Evolutionary conservation across 2,113 vertebrate genomes (phyloP).

Genomic region (Brienomyrus longianalis): DNA sequence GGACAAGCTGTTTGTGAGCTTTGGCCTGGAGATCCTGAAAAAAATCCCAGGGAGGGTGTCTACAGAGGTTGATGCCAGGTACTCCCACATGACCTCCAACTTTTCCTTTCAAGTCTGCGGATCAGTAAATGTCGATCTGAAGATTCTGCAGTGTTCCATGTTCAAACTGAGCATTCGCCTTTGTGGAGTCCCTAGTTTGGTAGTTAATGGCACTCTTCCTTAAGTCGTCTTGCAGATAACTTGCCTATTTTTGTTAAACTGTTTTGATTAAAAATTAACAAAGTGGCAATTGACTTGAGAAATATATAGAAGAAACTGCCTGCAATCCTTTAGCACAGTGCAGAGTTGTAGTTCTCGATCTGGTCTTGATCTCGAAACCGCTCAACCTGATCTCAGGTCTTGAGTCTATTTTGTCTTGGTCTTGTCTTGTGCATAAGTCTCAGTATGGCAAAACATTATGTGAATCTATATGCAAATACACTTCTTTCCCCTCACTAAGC

Average conservation of each 20-base stretch:
- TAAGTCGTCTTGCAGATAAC: background rate
- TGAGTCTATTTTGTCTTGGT: too few relatives aligned
- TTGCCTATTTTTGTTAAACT: background rate
- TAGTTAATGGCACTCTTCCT: background rate
- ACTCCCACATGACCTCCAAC: background rate
- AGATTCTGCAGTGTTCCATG: background rate
- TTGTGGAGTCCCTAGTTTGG: background rate
- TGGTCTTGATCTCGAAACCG: too few relatives aligned
- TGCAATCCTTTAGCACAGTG: background rate
- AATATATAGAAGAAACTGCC: background rate
- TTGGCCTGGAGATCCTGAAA: conserved; percentile 90
- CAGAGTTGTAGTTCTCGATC: too few relatives aligned
- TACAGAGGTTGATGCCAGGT: conserved; percentile 97
- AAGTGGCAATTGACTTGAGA: background rate
- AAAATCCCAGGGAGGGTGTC: conserved; percentile 93
- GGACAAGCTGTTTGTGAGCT: conserved; percentile 90
- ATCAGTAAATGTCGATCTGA: background rate
- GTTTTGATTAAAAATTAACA: background rate
- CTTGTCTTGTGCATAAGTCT: too few relatives aligned
- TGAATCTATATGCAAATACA: too few relatives aligned
- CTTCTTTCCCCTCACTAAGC: too few relatives aligned
- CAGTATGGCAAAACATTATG: too few relatives aligned
- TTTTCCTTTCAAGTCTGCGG: background rate
- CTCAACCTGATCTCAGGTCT: too few relatives aligned
- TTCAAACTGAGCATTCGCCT: background rate